Percentiles rank a stretch among this genome's conserved stretches.
Conservation (phyloP, 2,888 invertebrate genomes). For the Allophyes oxyacanthae region DNA sequence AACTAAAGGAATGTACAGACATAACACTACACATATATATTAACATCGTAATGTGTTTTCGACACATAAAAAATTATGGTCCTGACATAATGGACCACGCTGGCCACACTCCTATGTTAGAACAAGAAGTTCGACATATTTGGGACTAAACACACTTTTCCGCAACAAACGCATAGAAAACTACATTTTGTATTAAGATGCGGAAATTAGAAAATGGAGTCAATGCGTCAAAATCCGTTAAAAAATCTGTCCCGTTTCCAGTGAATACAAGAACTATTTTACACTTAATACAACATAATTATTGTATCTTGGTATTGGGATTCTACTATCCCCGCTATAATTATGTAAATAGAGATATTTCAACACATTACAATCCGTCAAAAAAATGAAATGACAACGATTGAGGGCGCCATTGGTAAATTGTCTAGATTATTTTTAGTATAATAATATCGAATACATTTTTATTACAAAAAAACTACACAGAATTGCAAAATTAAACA, state of each 20-base stretch:
- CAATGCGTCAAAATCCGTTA: neutral
- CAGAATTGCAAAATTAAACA: too few species aligned
- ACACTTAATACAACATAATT: constrained; percentile 12
- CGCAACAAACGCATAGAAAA: too few species aligned
- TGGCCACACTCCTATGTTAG: neutral
- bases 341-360: constrained; percentile 16
- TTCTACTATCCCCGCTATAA: constrained; percentile 1
- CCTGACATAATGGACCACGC: constrained; percentile 18
- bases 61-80: constrained; percentile 23
- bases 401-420: too few species aligned
- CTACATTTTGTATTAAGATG: too few species aligned
- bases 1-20: constrained; percentile 56
- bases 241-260: too few species aligned
- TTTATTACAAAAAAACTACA: too few species aligned
- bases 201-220: neutral
- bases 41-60: constrained; percentile 28
- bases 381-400: too few species aligned
- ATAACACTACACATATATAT: constrained; percentile 24
- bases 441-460: constrained; percentile 12
- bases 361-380: too few species aligned
- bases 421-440: too few species aligned
- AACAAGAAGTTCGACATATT: too few species aligned
- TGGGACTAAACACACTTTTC: neutral
- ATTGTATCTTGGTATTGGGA: constrained; percentile 19
- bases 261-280: constrained; percentile 1